Conservation (phyloP, 2,888 invertebrate genomes). For the Lymantria dispar region DNA sequence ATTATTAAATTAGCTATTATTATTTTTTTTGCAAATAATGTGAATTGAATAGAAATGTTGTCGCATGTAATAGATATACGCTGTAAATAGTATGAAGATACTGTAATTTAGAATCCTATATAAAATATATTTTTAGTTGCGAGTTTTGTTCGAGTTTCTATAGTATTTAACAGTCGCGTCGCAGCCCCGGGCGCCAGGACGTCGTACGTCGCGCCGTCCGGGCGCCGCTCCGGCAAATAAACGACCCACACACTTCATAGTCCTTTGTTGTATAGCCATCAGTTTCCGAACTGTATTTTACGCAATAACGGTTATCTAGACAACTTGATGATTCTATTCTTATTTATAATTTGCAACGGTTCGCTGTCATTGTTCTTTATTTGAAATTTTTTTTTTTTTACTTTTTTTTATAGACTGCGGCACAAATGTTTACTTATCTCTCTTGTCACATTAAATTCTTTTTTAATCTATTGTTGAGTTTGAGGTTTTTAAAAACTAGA, state of each 20-base stretch:
- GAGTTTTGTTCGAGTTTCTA: constrained; percentile 17
- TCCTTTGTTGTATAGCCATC: constrained; percentile 22
- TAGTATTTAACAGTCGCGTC: constrained; percentile 36
- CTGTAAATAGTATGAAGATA: too few species aligned
- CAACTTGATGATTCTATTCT: constrained; percentile 4
- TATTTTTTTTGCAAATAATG: too few species aligned
- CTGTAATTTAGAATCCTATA: too few species aligned
- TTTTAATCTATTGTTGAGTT: too few species aligned
- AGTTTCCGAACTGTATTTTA: constrained; percentile 17
- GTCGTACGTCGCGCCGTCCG: constrained; percentile 45
- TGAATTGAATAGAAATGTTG: too few species aligned
- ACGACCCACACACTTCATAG: constrained; percentile 28
- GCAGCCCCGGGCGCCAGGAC: constrained; percentile 49
- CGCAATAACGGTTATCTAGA: constrained; percentile 7
- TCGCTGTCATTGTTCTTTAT: constrained; percentile 2
- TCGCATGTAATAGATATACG: too few species aligned
- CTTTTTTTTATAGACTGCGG: too few species aligned
- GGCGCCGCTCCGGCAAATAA: constrained; percentile 41
- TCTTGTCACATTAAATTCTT: too few species aligned
- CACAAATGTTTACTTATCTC: too few species aligned
- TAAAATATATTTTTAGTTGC: not conserved
- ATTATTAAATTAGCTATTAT: too few species aligned
- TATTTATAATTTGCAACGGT: constrained; percentile 4
- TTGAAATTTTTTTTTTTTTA: not conserved
- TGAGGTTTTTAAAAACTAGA: too few species aligned